Base-by-base conservation (phyloP, 2,113 vertebrate genomes). In the Festucalex cinctus region DNA sequence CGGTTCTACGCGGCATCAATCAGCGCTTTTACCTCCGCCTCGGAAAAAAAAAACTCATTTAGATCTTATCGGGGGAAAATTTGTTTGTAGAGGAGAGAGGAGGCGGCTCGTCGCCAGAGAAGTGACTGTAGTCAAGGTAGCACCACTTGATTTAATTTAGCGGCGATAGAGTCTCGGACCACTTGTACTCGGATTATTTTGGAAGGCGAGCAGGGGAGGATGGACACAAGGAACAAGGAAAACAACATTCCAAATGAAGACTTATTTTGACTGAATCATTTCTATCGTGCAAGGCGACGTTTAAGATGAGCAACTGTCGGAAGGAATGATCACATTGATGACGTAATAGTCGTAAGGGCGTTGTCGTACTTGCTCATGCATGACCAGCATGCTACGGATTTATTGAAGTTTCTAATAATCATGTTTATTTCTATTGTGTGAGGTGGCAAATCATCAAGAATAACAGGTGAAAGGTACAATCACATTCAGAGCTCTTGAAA, bases 31-130 rank as follows among this genome's bases (percentile, higher is more conserved):
- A n/a, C 79, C 83, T 80, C 80, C 37, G 84, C 83, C 85, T 88
- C 13, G 86, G 88, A 85, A 89, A 89, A 91, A 92, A 85, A 89
- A 89, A 91, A 92, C 91, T 91, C 90, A 92, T 93, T 92, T 91
- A 91, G 89, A 92, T 90, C 85, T 84, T 89, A 92, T 91, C 89
- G 88, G 84, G 81, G 80, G 36, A 85, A 90, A 89, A 89, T 82
- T 80, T 80, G 88, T 86, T 83, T 82, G 78, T 72, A 20, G 75
- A 56, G 79, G 57, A 83, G 84, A 72, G 66, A 58, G 66, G 76
- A 80, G 73, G 78, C 69, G 77, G 74, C 74, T 76, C 69, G 74
- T 46, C 22, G 68, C 48, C 54, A 75, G 65, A 83, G 87, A 61
- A 78, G 66, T 73, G 83, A 88, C 79, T 83, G 77, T 77, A 82